Evolutionary conservation across 2,797 vertebrate genomes (phyloP).

Genomic region (Antrozous pallidus): DNA sequence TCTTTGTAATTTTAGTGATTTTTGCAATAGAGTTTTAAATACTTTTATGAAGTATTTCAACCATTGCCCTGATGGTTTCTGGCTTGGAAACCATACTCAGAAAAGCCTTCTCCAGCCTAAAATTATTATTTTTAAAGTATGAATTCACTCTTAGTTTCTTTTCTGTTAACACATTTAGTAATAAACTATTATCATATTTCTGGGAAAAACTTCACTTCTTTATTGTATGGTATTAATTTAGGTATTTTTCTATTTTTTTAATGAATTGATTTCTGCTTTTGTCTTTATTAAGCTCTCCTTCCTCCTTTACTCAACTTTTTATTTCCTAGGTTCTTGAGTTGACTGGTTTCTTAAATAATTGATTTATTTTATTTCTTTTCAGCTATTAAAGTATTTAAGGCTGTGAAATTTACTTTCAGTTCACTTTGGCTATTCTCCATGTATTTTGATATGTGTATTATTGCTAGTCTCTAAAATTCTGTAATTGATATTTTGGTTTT

Average conservation of each 20-base stretch:
- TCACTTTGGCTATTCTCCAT: constrained; percentile 50
- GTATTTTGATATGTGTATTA: constrained; percentile 59
- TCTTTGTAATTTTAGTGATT: constrained; percentile 21
- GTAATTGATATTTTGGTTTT: constrained; percentile 72
- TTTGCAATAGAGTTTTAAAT: not conserved
- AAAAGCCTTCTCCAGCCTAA: not conserved
- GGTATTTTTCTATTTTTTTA: not conserved
- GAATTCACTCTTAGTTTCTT: not conserved
- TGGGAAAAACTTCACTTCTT: not conserved
- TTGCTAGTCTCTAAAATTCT: constrained; percentile 49
- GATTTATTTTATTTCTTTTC: constrained; percentile 21
- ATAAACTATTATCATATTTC: not conserved
- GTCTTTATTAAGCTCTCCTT: not conserved
- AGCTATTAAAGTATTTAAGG: constrained; percentile 50
- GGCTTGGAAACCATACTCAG: not conserved
- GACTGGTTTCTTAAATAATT: constrained; percentile 42
- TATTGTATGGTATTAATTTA: constrained; percentile 11
- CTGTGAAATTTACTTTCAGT: constrained; percentile 27
- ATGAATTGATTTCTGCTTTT: constrained; percentile 44
- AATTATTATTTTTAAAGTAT: not conserved
- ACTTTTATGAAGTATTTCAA: constrained; percentile 18
- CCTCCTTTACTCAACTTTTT: not conserved
- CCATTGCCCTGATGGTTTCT: constrained; percentile 21
- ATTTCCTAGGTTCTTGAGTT: constrained; percentile 26
- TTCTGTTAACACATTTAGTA: constrained; percentile 31